Conservation (phyloP, 2,113 vertebrate species). For the Ovis canadensis region DNA sequence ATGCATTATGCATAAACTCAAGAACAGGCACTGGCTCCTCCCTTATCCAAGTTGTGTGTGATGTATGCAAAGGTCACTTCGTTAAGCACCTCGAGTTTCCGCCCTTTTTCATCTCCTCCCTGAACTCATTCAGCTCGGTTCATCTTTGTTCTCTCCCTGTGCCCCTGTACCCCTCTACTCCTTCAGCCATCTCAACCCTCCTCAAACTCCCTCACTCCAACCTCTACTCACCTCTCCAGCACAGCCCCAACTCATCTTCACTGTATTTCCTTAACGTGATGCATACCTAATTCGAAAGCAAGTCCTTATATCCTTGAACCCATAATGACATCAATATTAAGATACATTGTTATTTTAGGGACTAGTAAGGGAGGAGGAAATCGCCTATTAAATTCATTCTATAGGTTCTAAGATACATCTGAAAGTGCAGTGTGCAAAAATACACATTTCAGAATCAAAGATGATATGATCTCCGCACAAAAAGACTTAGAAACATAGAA, state of each 20-base stretch:
- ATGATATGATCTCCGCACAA: background rate
- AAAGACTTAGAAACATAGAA: background rate
- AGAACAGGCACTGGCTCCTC: background rate
- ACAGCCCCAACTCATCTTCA: background rate
- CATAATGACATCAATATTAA: background rate
- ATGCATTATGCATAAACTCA: background rate
- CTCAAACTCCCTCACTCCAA: background rate
- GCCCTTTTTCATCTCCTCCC: background rate
- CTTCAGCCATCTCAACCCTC: background rate
- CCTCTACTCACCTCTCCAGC: rapidly evolving
- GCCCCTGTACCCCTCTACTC: background rate
- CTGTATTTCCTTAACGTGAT: background rate
- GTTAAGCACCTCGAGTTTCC: background rate
- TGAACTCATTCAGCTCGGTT: background rate
- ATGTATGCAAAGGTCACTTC: background rate
- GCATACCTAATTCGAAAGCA: background rate
- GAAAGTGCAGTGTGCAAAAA: background rate
- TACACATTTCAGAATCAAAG: background rate
- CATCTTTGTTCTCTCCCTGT: background rate
- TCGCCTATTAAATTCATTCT: background rate
- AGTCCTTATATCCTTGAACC: background rate
- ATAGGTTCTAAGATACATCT: background rate
- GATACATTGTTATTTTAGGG: background rate
- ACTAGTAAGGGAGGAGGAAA: background rate
- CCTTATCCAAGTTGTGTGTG: background rate